Evolutionary conservation across 23 tunicate species (phyloP).

Genomic region (Aplidium turbinatum): DNA sequence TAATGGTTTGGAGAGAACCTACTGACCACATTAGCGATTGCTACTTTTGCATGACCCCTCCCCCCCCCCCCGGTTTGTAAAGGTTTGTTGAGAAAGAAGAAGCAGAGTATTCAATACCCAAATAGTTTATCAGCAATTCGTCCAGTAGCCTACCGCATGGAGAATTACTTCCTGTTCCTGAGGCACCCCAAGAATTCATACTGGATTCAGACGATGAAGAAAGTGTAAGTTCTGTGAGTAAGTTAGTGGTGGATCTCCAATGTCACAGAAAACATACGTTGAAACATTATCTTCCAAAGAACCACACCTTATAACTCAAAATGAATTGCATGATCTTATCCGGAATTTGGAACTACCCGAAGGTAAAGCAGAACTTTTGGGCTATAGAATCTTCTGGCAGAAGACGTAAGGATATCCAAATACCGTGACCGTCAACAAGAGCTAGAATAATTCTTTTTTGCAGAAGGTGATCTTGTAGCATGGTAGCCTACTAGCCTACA

Average conservation of each 20-base stretch:
- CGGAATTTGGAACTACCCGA: conserved; percentile 27
- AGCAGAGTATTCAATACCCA: conserved; percentile 37
- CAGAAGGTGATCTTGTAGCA: conserved; percentile 35
- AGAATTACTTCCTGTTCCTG: conserved; percentile 20
- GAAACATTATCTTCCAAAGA: conserved; percentile 16
- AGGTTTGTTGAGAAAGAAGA: conserved; percentile 17
- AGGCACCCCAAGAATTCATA: conserved; percentile 29
- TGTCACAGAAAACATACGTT: conserved; percentile 15
- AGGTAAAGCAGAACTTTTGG: conserved; percentile 29
- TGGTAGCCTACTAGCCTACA: too few species aligned
- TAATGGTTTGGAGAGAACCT: conserved; percentile 39
- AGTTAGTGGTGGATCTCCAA: conserved; percentile 26
- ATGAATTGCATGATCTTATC: conserved; percentile 20
- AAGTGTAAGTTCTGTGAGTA: too few species aligned
- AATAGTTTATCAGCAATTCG: conserved; percentile 18
- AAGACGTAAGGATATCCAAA: conserved; percentile 23
- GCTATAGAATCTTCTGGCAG: conserved; percentile 37
- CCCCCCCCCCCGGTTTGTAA: not conserved
- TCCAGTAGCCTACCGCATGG: conserved; percentile 46
- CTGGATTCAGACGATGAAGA: conserved; percentile 38
- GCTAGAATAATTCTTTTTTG: conserved; percentile 20
- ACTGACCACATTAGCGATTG: conserved; percentile 19
- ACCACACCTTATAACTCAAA: conserved; percentile 39
- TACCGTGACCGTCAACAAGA: conserved; percentile 32
- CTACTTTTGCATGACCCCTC: conserved; percentile 44